Evolutionary conservation across 2,797 vertebrate genomes (phyloP).

Genomic region (Falco biarmicus): DNA sequence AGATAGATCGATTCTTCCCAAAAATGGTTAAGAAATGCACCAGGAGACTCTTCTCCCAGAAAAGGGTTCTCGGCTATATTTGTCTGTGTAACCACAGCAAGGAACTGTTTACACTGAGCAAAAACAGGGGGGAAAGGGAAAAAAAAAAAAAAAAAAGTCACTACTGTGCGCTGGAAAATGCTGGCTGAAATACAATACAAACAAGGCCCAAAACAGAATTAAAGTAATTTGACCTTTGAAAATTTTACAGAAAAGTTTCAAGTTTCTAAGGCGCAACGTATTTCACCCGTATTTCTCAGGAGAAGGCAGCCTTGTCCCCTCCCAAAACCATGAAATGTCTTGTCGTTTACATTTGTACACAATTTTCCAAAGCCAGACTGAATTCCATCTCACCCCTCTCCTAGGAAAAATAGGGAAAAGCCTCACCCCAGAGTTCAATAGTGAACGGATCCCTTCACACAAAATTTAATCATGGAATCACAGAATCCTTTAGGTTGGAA

Average conservation of each 20-base stretch:
- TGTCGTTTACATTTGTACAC: conserved; percentile 46
- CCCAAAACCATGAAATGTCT: background rate
- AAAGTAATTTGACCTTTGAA: conserved; percentile 51
- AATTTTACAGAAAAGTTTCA: conserved; percentile 43
- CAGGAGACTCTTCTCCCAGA: conserved; percentile 78
- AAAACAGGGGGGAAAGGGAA: conserved; percentile 54
- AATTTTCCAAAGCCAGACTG: conserved; percentile 6
- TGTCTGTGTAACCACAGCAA: conserved; percentile 82
- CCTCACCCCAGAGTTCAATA: background rate
- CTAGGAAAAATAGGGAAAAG: conserved; percentile 4
- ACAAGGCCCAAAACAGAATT: conserved; percentile 55
- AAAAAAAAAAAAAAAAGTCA: conserved; percentile 27
- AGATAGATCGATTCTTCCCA: conserved; percentile 84
- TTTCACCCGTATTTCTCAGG: background rate
- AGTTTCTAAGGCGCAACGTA: background rate
- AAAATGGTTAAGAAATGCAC: conserved; percentile 89
- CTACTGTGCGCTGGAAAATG: conserved; percentile 67
- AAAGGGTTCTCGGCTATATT: conserved; percentile 85
- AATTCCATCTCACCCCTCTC: conserved; percentile 1
- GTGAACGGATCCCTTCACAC: background rate
- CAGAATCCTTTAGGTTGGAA: background rate
- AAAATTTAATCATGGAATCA: background rate
- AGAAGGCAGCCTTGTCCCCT: background rate
- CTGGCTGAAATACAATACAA: conserved; percentile 75
- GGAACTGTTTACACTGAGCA: conserved; percentile 80